Evolutionary conservation across 2,888 invertebrate genomes (phyloP).

Genomic region (Mechanitis mazaeus): DNA sequence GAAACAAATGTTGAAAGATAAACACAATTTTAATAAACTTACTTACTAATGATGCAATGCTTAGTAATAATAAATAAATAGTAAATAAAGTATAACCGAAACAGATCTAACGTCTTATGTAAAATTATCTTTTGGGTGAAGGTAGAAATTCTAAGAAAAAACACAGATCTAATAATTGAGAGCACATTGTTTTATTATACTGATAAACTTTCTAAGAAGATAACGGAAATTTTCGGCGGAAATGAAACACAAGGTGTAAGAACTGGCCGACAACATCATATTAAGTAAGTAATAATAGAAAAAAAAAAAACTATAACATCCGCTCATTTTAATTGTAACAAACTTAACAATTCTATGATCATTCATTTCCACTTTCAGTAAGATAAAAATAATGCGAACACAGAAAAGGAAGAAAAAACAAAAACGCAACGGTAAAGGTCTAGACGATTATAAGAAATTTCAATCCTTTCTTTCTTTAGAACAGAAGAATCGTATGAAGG

Average conservation of each 20-base stretch:
- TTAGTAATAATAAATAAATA: no score
- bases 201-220: not conserved
- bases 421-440: not conserved
- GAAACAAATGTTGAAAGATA: no score
- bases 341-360: not conserved
- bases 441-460: slow-evolving; percentile 19
- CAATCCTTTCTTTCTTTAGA: slow-evolving; percentile 9
- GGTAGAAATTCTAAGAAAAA: not conserved
- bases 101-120: not conserved
- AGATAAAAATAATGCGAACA: not conserved
- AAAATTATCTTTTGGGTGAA: not conserved
- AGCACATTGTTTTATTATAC: not conserved
- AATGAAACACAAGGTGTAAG: not conserved
- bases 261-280: not conserved
- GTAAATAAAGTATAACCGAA: no score
- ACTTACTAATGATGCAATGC: no score
- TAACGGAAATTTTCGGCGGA: not conserved
- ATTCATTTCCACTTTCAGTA: not conserved
- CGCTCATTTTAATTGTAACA: not conserved
- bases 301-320: not conserved
- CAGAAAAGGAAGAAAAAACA: not conserved
- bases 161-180: not conserved
- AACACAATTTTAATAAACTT: no score
- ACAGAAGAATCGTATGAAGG: slow-evolving; percentile 21
- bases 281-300: not conserved